A percentile compares a stretch with the other conserved stretches of the same genome.
phyloP scores from a whole-genome alignment of 1,140 invertebrate genomes.

The Drosophila arawakana region DNA sequence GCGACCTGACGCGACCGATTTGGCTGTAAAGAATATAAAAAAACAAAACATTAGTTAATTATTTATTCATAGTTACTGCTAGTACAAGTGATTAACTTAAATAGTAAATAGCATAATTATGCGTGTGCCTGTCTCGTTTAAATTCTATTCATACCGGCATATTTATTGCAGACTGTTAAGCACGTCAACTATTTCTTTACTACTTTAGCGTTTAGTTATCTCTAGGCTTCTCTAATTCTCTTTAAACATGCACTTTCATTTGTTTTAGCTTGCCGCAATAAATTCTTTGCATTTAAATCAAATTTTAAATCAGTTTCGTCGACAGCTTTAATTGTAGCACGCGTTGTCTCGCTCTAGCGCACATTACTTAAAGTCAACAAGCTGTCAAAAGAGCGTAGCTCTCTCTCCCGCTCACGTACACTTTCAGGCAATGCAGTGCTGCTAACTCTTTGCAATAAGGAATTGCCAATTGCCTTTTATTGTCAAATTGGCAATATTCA shows the following conservation, averaged over 20 bases:
- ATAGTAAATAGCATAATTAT: not conserved
- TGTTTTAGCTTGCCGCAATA: not conserved
- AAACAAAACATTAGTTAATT: not conserved
- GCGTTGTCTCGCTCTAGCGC: constrained; percentile 6
- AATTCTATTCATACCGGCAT: constrained; percentile 11
- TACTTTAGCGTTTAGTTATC: constrained; percentile 5
- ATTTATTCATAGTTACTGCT: not conserved
- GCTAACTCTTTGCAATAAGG: not conserved
- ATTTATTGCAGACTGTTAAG: not conserved
- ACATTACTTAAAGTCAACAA: constrained; percentile 2
- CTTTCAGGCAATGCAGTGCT: not conserved
- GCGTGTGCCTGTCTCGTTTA: not conserved
- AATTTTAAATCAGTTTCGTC: constrained; percentile 16
- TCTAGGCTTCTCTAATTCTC: not conserved
- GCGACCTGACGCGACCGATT: constrained; percentile 30
- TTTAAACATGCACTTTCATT: not conserved
- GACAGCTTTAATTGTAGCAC: not conserved
- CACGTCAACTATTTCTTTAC: not conserved
- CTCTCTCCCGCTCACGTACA: constrained; percentile 1
- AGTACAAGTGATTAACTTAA: not conserved
- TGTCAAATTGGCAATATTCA: not conserved
- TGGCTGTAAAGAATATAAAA: constrained; percentile 35
- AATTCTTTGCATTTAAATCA: constrained; percentile 8
- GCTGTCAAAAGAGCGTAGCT: not conserved
- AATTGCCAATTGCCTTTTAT: not conserved